Evolutionary conservation across 1,140 invertebrate genomes (phyloP), one percentile per base, ranked within the genome.

Genomic region (Lanistes nyassanus): DNA sequence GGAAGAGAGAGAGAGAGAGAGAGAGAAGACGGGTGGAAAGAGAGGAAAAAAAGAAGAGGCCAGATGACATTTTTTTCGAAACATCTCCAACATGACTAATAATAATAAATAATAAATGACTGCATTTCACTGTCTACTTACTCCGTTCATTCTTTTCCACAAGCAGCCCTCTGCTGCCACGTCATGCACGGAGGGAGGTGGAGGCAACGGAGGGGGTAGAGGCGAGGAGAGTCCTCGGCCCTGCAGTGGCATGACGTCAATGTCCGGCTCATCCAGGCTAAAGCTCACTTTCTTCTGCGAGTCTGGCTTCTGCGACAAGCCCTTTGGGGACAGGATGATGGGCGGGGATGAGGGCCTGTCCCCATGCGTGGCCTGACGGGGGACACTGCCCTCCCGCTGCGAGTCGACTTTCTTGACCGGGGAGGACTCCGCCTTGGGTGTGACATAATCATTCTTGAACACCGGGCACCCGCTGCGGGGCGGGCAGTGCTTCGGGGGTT

Each of bases 241-340:
- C 19, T 75, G 74, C 29, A 67, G 26, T 51, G 53, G 62, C 3
- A 11, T 29, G n/a, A 31, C 64, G 39, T 67, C 65, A 29, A 47
- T 51, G 7, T 67, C 74, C 19, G 74, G 65, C 26, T 74, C 69
- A 26, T 77, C 75, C 23, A 78, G 66, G 60, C 79, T 80, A 47
- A 80, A 80, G 74, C 79, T 80, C 42, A 80, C 79, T 58, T 80
- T 77, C 53, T 80, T 80, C 55, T 70, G 69, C 37, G 51, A 71
- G 21, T 68, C 75, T 0, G 62, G 47, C 56, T 68, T 47, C 26
- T 70, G n/a, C 23, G 68, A 13, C 51, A 60, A 29, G n/a, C 74
- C 51, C 69, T 68, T 56, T 55, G 53, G 42, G 34, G 56, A 56
- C 73, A 74, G 72, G 34, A 37, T 51, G 26, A 56, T 37, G 23